Evolutionary conservation across 2,797 vertebrate genomes (phyloP).

Genomic region (Propithecus perrieri): DNA sequence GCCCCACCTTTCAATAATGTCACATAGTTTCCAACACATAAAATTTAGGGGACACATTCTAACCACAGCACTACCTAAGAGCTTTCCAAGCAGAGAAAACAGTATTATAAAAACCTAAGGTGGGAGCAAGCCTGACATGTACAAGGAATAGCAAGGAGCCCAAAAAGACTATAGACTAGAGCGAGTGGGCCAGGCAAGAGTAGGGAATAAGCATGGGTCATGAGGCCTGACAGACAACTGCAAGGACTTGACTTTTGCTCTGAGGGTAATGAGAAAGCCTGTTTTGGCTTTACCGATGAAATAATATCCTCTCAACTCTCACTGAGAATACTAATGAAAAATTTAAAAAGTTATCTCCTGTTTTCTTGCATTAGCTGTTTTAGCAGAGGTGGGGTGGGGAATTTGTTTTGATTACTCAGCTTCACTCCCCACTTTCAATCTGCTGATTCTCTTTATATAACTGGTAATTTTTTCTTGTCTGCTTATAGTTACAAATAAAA

Average conservation of each 20-base stretch:
- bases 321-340: slow-evolving; percentile 37
- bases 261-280: background rate
- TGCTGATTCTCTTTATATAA: slow-evolving; percentile 29
- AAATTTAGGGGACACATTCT: background rate
- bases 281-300: slow-evolving; percentile 30
- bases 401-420: background rate
- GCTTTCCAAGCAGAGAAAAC: background rate
- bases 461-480: background rate
- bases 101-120: background rate
- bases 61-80: background rate
- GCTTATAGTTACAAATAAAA: slow-evolving; percentile 47
- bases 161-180: background rate
- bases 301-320: slow-evolving; percentile 8
- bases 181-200: background rate
- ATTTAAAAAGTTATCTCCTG: slow-evolving; percentile 15
- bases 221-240: background rate
- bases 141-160: background rate
- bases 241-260: background rate
- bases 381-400: background rate
- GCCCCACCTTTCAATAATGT: background rate
- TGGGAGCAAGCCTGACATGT: background rate
- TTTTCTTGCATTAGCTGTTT: background rate
- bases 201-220: background rate
- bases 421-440: background rate
- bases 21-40: background rate